Evolutionary conservation across 1,140 invertebrate genomes (phyloP).

Genomic region (Drosophila lacteicornis): DNA sequence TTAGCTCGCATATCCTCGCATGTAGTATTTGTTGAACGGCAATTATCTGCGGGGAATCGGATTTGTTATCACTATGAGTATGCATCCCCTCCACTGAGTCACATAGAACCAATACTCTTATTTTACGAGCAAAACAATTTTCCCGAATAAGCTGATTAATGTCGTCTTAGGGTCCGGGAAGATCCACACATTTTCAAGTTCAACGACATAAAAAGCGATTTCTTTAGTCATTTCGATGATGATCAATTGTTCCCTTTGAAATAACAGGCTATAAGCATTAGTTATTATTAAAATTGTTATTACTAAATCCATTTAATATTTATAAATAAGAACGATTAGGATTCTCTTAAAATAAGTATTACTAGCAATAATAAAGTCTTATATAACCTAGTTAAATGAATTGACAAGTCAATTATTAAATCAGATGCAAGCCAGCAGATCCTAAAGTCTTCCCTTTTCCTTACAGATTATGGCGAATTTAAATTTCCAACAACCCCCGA

Average conservation of each 20-base stretch:
- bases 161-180: no score
- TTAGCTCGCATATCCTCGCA: conserved; percentile 23
- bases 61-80: conserved; percentile 31
- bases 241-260: no score
- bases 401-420: neutral
- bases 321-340: no score
- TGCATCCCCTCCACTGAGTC: conserved; percentile 15
- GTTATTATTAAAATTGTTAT: no score
- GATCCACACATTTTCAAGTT: no score
- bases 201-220: no score
- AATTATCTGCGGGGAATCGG: conserved; percentile 24
- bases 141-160: neutral
- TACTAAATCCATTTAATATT: no score
- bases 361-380: no score
- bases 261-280: no score
- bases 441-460: conserved; percentile 1
- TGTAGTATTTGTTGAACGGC: conserved; percentile 17
- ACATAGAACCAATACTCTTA: neutral
- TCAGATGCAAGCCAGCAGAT: neutral
- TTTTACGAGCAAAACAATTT: neutral
- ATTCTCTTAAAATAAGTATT: no score
- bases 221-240: no score
- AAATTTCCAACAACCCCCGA: conserved; percentile 92
- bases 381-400: no score
- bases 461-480: conserved; percentile 90